Evolutionary conservation across 1,140 invertebrate species (phyloP), one percentile per base, ranked within the genome.

Genomic region (Sinonovacula constricta): DNA sequence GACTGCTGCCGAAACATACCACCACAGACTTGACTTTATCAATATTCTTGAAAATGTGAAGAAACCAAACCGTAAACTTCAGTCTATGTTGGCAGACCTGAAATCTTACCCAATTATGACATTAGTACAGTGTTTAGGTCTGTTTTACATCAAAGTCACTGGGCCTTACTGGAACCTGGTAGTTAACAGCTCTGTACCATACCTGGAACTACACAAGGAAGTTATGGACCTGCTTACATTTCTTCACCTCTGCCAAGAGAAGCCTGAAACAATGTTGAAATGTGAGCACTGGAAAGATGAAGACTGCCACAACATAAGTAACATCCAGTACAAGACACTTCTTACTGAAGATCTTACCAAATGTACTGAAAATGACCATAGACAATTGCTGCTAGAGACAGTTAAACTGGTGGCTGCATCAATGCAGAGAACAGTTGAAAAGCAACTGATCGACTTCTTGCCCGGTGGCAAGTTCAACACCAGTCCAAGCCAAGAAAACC

Each of bases 121-220:
- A 0, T 12, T 71, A 3, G 3, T 62, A 39, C 30, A 51, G 56
- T 39, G 57, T 45, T 45, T 65, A 30, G 51, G 57, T 53, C 45
- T 70, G 33, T 39, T 71, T n/a, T 70, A 63, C 45, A 18, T 79
- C 2, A 63, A 79, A 54, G 7, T 63, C 3, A 56, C 59, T 15
- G 60, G 76, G 14, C 59, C 57, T 5, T 81, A 71, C 26, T 76
- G 67, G 72, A 71, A 67, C 3, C 15, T 77, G 0, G 33, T 71
- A 0, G 18, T 56, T 3, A 39, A 0, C 15, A n/a, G 33, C 3
- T 28, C 33, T 30, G 66, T 75, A 1, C 28, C 71, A 22, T 81
- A 81, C 56, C 14, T 76, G 4, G 18, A 75, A 57, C 59, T 81
- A 0, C 34, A 60, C 18, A 3, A 3, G 14, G 5, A 28, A 26